Conservation (phyloP, 2,797 vertebrate genomes). For the Clarias platycephalus region DNA sequence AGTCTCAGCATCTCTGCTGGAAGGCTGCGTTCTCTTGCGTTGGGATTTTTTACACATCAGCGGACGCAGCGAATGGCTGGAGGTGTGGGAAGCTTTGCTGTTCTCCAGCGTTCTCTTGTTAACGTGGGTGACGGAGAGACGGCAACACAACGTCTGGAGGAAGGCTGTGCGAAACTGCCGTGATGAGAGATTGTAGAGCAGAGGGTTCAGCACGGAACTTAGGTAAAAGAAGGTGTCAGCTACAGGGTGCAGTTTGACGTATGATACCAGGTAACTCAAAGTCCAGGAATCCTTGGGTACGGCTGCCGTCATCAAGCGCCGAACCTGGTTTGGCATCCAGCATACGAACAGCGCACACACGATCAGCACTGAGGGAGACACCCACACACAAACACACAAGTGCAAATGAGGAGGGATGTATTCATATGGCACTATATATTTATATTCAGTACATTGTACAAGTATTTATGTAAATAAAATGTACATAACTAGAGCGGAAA, state of each 20-base stretch:
- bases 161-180: slow-evolving; percentile 88
- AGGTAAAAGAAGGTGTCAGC: slow-evolving; percentile 92
- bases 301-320: slow-evolving; percentile 85
- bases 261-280: slow-evolving; percentile 74
- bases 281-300: slow-evolving; percentile 85
- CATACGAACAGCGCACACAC: slow-evolving; percentile 83
- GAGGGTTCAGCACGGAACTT: slow-evolving; percentile 92
- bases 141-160: slow-evolving; percentile 85
- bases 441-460: neutral
- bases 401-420: neutral
- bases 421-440: neutral
- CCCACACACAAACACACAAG: neutral
- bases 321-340: slow-evolving; percentile 93
- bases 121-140: slow-evolving; percentile 77
- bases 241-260: slow-evolving; percentile 82
- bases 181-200: slow-evolving; percentile 93
- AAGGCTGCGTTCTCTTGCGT: slow-evolving; percentile 16
- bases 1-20: slow-evolving; percentile 1
- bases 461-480: neutral
- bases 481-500: neutral
- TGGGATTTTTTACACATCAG: slow-evolving; percentile 70
- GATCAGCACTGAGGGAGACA: slow-evolving; percentile 81
- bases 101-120: slow-evolving; percentile 75
- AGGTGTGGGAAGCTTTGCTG: slow-evolving; percentile 27
- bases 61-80: slow-evolving; percentile 68